Base-by-base conservation (phyloP, 1,140 invertebrate species). In the Orius insidiosus region DNA sequence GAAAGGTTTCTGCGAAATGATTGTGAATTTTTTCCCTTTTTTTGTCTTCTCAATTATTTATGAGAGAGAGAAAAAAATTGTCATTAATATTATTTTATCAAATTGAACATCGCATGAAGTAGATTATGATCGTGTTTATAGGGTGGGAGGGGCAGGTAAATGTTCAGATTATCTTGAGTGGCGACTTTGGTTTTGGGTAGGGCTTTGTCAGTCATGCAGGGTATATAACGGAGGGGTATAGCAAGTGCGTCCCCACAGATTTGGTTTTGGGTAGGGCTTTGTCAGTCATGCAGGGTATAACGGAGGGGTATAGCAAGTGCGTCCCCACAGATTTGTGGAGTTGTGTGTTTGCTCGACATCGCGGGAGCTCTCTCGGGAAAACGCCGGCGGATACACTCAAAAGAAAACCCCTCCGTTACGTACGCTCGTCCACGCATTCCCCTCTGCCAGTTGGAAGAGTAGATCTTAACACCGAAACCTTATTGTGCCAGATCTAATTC, bases 401-500 rank as follows among this genome's bases (percentile, higher is more conserved):
- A 24, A 3, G 24, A 3, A n/a, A 7, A 24, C 24, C 24, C 24
- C 24, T 24, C 24, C 24, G 24, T 24, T 24, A 3, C 24, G 24
- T 4, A n/a, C n/a, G n/a, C n/a, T n/a, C n/a, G n/a, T 7, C 24
- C 3, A 24, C 24, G 24, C 24, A 24, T 24, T 32, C 31, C 31
- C 44, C 31, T 45, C 50, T 41, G 32, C 47, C 47, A 57, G 71
- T 70, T 72, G 71, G 70, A 74, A 70, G 65, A 64, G 67, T 61
- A 56, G 69, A 68, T 71, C 69, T 69, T 56, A 62, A 64, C 69
- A 71, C 54, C 24, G 24, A 24, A 24, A 24, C 3, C 53, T 16
- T 30, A 45, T 34, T 52, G 46, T 52, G 70, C 69, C 71, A 74
- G 71, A 74, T 74, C 71, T 74, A 74, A 71, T 70, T 74, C 70